Conservation (phyloP, 2,888 invertebrate genomes). For the Drosophila pseudotakahashii region DNA sequence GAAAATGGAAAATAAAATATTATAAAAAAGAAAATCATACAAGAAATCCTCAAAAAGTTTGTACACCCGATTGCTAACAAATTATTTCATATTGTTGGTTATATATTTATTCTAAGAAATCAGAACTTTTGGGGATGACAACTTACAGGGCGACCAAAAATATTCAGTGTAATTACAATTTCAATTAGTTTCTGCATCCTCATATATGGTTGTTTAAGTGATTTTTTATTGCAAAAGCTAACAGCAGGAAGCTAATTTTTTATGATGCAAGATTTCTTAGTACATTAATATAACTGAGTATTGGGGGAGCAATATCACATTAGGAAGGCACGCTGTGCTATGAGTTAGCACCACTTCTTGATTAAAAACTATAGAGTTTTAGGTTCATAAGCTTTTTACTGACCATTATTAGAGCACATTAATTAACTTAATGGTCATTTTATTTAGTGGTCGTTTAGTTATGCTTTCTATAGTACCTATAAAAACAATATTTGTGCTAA, state of each 20-base stretch:
- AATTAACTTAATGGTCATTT: conserved; percentile 79
- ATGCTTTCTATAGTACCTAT: conserved; percentile 16
- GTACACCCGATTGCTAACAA: too few relatives aligned
- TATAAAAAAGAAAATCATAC: background rate
- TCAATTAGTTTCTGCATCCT: conserved; percentile 63
- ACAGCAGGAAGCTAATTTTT: conserved; percentile 76
- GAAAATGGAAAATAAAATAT: conserved; percentile 23
- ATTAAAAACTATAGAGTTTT: conserved; percentile 78
- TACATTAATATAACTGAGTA: background rate
- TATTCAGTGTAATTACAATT: background rate
- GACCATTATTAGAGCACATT: conserved; percentile 69
- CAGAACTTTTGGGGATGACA: too few relatives aligned
- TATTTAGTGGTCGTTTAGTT: conserved; percentile 59
- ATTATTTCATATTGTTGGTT: background rate
- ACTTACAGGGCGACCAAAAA: background rate
- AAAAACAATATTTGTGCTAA: conserved; percentile 48
- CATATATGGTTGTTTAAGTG: conserved; percentile 48
- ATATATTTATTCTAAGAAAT: too few relatives aligned
- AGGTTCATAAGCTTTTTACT: conserved; percentile 64
- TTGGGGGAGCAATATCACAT: background rate
- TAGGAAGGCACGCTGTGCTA: conserved; percentile 64
- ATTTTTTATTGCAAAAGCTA: conserved; percentile 73
- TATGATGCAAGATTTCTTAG: conserved; percentile 69
- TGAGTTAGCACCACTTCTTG: conserved; percentile 67
- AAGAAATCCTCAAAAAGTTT: background rate